Conservation (phyloP, 2,797 vertebrate species). For the Melanotaenia boesemani region DNA sequence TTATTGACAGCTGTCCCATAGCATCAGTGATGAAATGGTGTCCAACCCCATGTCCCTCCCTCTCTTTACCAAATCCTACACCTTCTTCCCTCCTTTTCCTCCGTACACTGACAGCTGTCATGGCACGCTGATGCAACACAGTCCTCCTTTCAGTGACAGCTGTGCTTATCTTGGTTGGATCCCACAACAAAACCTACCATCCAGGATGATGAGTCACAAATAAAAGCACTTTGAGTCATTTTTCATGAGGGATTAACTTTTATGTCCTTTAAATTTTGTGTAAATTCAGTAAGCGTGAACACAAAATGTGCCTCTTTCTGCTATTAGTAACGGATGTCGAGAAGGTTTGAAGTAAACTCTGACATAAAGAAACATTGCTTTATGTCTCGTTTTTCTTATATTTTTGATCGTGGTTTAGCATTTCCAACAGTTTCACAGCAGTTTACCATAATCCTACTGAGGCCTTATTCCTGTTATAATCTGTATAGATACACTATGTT, state of each 20-base stretch:
- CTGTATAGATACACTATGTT: background rate
- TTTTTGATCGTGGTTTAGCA: background rate
- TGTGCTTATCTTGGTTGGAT: slow-evolving; percentile 56
- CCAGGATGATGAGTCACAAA: slow-evolving; percentile 50
- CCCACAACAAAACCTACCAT: slow-evolving; percentile 30
- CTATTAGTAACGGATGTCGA: slow-evolving; percentile 31
- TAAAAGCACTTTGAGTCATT: slow-evolving; percentile 4
- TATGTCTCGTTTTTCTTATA: slow-evolving; percentile 1
- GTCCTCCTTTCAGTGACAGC: slow-evolving; percentile 45
- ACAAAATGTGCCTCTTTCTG: background rate
- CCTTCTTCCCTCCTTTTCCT: slow-evolving; percentile 31
- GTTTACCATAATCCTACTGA: background rate
- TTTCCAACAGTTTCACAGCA: background rate
- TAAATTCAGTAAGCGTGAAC: background rate
- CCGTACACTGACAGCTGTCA: slow-evolving; percentile 68
- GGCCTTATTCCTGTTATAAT: slow-evolving; percentile 15
- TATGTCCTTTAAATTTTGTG: slow-evolving; percentile 13
- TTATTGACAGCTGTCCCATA: slow-evolving; percentile 70
- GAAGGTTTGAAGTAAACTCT: slow-evolving; percentile 31
- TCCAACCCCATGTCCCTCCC: slow-evolving; percentile 39
- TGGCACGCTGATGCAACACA: slow-evolving; percentile 16
- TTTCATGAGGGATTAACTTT: slow-evolving; percentile 26
- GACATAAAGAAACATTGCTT: slow-evolving; percentile 17
- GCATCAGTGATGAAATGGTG: slow-evolving; percentile 50
- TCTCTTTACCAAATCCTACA: slow-evolving; percentile 20